Evolutionary conservation across 2,888 invertebrate species (phyloP), one percentile per base, ranked within the genome.

Genomic region (Linnaemya vulpina): DNA sequence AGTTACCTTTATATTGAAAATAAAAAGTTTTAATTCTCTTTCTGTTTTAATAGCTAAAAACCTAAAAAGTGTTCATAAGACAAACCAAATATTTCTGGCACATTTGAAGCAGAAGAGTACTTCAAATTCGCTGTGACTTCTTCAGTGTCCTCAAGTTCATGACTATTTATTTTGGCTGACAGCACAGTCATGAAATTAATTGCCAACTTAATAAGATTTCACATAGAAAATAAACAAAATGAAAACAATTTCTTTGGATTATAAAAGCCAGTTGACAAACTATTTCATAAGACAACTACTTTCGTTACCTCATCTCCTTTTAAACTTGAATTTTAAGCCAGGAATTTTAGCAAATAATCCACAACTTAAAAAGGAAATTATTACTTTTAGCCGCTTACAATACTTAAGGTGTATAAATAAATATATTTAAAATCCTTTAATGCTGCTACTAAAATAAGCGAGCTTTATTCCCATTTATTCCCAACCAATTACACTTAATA

Each of bases 141-240:
- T 30, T n/a, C 2, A 13, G 15, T 15, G 15, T 9, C 5, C 30
- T 30, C 3, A 58, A n/a, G 3, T 58, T 58, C 1, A 2, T 30
- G 63, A 43, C 15, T 35, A 22, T 65, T 67, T 58, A n/a, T 46
- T 76, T 77, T 76, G 22, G 67, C 82, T 77, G 67, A 73, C 77
- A 62, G 9, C 3, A 67, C 20, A 58, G 71, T 43, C 67, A 77
- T 71, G 73, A 77, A 83, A 77, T 51, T 73, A 77, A 77, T 83
- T 83, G 76, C 60, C 22, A 76, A 71, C 38, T 38, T 76, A 82
- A 77, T 77, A 67, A 82, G 58, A 15, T 46, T 77, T 77, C 73
- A 40, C 67, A 67, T 77, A 58, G 68, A 25, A 73, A 60, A 55
- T 83, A 38, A 77, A 58, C 43, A 73, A 74, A 68, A 78, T 62